Base-by-base conservation (phyloP, 2,797 vertebrate species). In the Monodelphis domestica region DNA sequence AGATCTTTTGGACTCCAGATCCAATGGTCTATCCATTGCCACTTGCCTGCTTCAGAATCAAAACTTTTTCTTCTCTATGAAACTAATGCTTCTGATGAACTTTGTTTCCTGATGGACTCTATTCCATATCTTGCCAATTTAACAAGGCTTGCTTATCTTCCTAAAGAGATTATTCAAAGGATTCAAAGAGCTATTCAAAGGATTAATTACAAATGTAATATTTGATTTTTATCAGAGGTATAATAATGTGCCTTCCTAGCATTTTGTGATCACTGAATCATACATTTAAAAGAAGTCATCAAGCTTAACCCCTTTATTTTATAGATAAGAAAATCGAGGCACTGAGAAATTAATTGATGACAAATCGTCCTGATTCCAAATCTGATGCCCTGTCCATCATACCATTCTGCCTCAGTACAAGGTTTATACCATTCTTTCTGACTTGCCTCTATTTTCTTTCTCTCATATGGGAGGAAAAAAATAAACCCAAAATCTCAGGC, bases 161-260 rank as follows among this genome's bases (percentile, higher is more conserved):
- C n/a, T n/a, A n/a, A n/a, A n/a, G n/a, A n/a, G n/a, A n/a, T n/a
- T n/a, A n/a, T n/a, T n/a, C n/a, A n/a, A n/a, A n/a, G n/a, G n/a
- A n/a, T n/a, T n/a, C n/a, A n/a, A n/a, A n/a, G n/a, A n/a, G n/a
- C n/a, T n/a, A n/a, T n/a, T n/a, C n/a, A n/a, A n/a, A 53, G 89
- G 90, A 45, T 88, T 89, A 93, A 93, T 92, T 94, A 91, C 63
- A 91, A 91, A 28, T 92, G 51, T 17, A 89, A 70, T 92, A 95
- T 84, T 94, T 52, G 28, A 57, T 95, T 93, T 95, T 93, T 91
- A 88, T 38, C 56, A 93, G 92, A 95, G 94, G 91, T 30, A 87
- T 87, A 30, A 93, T 93, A 55, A 92, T 95, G 93, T 91, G 21
- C 70, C 93, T 54, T 53, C 53, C 53, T 84, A 90, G 52, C 17